Base-by-base conservation (phyloP, 2,797 vertebrate genomes). In the Eremophila alpestris region DNA sequence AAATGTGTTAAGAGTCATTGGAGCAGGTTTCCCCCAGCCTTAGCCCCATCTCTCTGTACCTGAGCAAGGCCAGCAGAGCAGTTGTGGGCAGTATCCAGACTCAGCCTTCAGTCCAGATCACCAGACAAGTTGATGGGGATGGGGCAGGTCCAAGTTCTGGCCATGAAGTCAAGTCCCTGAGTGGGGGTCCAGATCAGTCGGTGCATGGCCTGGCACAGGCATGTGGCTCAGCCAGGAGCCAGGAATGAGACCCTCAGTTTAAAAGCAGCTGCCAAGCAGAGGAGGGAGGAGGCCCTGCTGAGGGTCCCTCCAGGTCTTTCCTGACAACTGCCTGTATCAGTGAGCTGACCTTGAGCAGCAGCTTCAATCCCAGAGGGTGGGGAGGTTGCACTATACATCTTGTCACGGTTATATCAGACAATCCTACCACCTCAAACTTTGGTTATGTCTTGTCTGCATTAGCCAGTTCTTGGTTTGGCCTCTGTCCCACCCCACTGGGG, bases 1-100 rank as follows among this genome's bases (percentile, higher is more conserved):
- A 90, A 59, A 40, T 5, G 2, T 49, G 5, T 9, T 34, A 70
- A 67, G 11, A 45, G 11, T 19, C 23, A 20, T 16, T 0, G 0
- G 9, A 59, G 36, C 21, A 67, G n/a, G 29, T 27, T 46, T 9
- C 6, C 36, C 24, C 17, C 21, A 64, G n/a, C 32, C n/a, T 21
- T 40, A 27, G 45, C 20, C 17, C 26, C 0, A 0, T 40, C 38
- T 40, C 29, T 18, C 8, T 0, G 6, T 38, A 5, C 34, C 38
- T 24, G 38, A 65, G 45, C 32, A 49, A 69, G 38, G 48, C 38
- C 11, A 29, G 46, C 59, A 78, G 52, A 62, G 40, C 18, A n/a
- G n/a, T 5, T 40, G 13, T 5, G 7, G 67, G 3, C 74, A 3
- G 32, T 19, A 70, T 13, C 38, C 29, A 63, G 30, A 29, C 19